Evolutionary conservation across 2,888 invertebrate genomes (phyloP).

Genomic region (Heliconius aoede): DNA sequence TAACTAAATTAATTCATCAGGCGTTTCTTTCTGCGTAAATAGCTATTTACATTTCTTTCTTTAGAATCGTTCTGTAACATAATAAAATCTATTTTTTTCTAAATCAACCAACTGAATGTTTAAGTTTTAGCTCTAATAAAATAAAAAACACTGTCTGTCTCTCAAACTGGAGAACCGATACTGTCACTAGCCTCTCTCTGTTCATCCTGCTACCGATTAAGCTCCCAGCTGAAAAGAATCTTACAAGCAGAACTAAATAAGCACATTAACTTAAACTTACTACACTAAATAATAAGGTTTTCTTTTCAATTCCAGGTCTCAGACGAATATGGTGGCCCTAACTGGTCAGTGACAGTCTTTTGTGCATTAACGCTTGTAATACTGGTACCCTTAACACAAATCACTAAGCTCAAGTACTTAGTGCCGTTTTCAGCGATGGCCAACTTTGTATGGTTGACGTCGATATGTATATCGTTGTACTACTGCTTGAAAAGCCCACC

Average conservation of each 20-base stretch:
- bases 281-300: neutral
- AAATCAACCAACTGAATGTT: too few species aligned
- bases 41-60: neutral
- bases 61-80: neutral
- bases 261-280: neutral
- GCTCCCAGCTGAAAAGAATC: neutral
- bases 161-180: neutral
- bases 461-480: slow-evolving; percentile 92
- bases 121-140: too few species aligned
- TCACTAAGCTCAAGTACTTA: slow-evolving; percentile 91
- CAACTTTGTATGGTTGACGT: slow-evolving; percentile 90
- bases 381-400: slow-evolving; percentile 87
- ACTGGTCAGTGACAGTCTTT: slow-evolving; percentile 85
- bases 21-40: slow-evolving; percentile 4
- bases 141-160: too few species aligned
- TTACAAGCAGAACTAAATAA: neutral
- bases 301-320: slow-evolving; percentile 76
- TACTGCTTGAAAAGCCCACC: slow-evolving; percentile 87
- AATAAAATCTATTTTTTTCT: too few species aligned
- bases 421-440: slow-evolving; percentile 96
- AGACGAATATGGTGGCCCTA: slow-evolving; percentile 75
- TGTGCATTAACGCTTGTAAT: slow-evolving; percentile 87
- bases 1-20: neutral
- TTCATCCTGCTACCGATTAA: too few species aligned
- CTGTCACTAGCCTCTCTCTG: too few species aligned